Conservation (phyloP, 2,888 invertebrate genomes). For the Stenotaenia linearis region DNA sequence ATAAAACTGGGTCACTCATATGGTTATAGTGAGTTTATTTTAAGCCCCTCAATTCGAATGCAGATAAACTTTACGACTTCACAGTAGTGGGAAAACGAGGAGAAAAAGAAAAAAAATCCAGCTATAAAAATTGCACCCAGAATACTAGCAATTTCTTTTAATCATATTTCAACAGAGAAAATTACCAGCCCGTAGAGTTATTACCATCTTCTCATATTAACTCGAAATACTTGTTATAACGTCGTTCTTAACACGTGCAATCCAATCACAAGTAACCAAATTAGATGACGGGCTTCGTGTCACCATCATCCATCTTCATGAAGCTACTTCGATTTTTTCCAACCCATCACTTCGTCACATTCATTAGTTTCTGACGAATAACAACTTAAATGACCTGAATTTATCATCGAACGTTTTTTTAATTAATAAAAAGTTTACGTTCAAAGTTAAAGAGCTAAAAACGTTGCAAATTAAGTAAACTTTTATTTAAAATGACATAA, state of each 20-base stretch:
- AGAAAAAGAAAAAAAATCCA: neutral
- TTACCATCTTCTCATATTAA: neutral
- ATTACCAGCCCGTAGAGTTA: neutral
- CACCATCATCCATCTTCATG: slow-evolving; percentile 14
- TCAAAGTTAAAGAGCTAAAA: neutral
- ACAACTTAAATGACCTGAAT: slow-evolving; percentile 6
- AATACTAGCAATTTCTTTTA: slow-evolving; percentile 11
- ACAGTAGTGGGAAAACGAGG: neutral
- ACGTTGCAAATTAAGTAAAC: neutral
- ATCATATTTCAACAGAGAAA: neutral
- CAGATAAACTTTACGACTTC: slow-evolving; percentile 19
- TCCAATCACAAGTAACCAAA: slow-evolving; percentile 15
- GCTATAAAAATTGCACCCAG: slow-evolving; percentile 10
- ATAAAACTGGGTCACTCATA: slow-evolving; percentile 19
- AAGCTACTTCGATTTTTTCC: slow-evolving; percentile 11
- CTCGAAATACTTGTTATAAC: neutral
- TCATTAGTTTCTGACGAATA: slow-evolving; percentile 1
- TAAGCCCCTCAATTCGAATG: slow-evolving; percentile 8
- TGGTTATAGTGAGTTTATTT: slow-evolving; percentile 5
- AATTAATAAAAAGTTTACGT: neutral
- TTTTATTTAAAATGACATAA: neutral
- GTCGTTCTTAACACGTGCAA: neutral
- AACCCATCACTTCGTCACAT: slow-evolving; percentile 19
- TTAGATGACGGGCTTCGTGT: neutral
- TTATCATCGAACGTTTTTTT: neutral